phyloP scores from a whole-genome alignment of 2,113 vertebrate genomes.

The Zapus hudsonius region DNA sequence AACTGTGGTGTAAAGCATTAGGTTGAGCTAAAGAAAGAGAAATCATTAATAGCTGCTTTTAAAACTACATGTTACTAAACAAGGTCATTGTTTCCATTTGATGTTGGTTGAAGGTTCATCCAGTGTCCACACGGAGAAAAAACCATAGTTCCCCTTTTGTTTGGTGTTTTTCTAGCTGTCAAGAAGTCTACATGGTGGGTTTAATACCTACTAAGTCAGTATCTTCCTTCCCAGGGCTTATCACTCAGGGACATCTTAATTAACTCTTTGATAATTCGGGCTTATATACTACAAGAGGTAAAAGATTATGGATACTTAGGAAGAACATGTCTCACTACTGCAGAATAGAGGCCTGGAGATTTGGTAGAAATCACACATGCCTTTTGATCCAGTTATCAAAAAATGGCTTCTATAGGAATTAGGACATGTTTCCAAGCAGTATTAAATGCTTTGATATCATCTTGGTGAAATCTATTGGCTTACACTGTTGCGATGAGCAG shows the following conservation, averaged over 20 bases:
- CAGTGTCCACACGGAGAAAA: conserved; percentile 26
- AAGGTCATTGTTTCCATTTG: conserved; percentile 20
- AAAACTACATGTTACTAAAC: conserved; percentile 13
- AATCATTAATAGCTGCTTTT: neutral
- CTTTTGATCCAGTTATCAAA: conserved; percentile 66
- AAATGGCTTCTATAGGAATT: conserved; percentile 51
- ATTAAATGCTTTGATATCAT: conserved; percentile 60
- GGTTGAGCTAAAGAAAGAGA: conserved; percentile 49
- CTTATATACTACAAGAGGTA: conserved; percentile 53
- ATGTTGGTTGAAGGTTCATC: neutral
- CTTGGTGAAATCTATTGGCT: conserved; percentile 19
- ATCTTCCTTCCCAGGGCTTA: conserved; percentile 49
- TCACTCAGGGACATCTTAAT: conserved; percentile 64
- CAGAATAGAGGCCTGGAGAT: conserved; percentile 11
- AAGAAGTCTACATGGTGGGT: conserved; percentile 37
- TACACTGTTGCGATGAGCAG: neutral
- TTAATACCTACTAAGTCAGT: conserved; percentile 53
- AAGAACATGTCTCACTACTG: conserved; percentile 41
- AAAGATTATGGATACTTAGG: conserved; percentile 53
- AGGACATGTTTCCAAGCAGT: conserved; percentile 38
- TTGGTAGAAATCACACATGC: conserved; percentile 48
- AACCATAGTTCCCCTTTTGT: conserved; percentile 5
- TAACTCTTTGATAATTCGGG: conserved; percentile 70
- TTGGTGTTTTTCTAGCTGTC: conserved; percentile 52
- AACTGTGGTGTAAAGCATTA: conserved; percentile 39